Conservation (phyloP, 2,888 invertebrate species). For the Diarsia mendica region DNA sequence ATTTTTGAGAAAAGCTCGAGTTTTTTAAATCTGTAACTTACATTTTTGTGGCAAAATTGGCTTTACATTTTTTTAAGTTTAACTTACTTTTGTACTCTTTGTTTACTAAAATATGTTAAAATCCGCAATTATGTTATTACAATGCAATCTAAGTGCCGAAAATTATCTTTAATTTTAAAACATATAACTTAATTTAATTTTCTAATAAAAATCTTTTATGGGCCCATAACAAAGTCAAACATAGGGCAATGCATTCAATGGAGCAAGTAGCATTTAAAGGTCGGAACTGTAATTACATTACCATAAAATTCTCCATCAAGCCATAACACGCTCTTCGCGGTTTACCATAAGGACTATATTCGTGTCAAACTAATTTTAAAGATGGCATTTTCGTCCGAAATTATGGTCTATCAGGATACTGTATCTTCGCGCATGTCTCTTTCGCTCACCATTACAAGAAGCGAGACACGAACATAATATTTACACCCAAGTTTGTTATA, state of each 20-base stretch:
- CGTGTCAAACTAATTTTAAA: slow-evolving; percentile 16
- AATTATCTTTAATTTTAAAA: not conserved
- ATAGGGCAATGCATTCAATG: slow-evolving; percentile 64
- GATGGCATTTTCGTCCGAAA: slow-evolving; percentile 44
- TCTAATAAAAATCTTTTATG: slow-evolving; percentile 33
- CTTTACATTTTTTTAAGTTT: not conserved
- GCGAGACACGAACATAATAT: slow-evolving; percentile 28
- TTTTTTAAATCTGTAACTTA: not conserved
- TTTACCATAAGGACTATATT: slow-evolving; percentile 42
- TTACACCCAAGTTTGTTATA: slow-evolving; percentile 24
- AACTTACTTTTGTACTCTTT: too few species aligned
- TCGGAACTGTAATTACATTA: slow-evolving; percentile 49
- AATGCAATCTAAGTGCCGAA: not conserved
- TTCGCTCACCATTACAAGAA: slow-evolving; percentile 20
- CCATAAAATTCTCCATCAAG: slow-evolving; percentile 48
- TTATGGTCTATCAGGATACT: slow-evolving; percentile 36
- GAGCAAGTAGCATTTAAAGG: slow-evolving; percentile 74
- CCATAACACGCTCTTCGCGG: slow-evolving; percentile 31
- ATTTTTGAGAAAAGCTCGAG: not conserved
- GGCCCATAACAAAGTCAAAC: slow-evolving; percentile 44
- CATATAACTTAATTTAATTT: too few species aligned
- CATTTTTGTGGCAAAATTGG: not conserved
- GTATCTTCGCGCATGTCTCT: slow-evolving; percentile 33
- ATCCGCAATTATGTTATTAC: not conserved
- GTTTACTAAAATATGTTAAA: not conserved